These are phyloP conservation scores for Hemiscyllium ocellatum DNA, from an alignment of 2,113 vertebrate genomes.

Conservation along the genomic window DNA sequence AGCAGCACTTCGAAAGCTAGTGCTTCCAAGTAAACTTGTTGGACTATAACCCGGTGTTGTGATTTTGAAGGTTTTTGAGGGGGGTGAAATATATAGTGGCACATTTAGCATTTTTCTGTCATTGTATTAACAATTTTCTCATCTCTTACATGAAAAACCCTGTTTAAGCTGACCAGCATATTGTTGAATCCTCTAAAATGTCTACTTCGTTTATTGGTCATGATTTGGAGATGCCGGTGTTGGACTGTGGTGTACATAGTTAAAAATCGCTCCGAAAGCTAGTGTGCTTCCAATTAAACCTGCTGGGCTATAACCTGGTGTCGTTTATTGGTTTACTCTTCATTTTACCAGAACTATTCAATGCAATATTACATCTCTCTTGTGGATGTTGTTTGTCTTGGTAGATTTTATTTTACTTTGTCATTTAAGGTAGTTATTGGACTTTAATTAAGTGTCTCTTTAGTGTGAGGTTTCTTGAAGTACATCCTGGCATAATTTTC, in stretches of 20 bases:
- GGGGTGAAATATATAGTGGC: not conserved
- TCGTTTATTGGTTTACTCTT: not conserved
- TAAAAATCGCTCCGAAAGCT: too few species aligned
- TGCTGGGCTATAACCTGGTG: too few species aligned
- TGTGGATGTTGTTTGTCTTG: not conserved
- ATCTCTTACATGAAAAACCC: not conserved
- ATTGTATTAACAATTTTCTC: not conserved
- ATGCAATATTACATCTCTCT: not conserved
- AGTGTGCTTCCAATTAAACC: too few species aligned
- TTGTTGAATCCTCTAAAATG: not conserved
- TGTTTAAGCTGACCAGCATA: not conserved
- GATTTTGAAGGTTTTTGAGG: too few species aligned
- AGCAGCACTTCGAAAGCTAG: too few species aligned
- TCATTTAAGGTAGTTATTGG: not conserved
- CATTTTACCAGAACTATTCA: not conserved
- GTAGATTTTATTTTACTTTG: not conserved
- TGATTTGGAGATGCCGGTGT: too few species aligned
- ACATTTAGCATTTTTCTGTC: not conserved
- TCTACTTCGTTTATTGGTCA: not conserved
- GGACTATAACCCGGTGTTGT: too few species aligned
- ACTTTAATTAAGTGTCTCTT: not conserved
- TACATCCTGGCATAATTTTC: not conserved
- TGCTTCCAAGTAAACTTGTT: too few species aligned
- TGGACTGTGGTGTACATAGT: too few species aligned
- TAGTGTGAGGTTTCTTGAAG: not conserved